Conservation (phyloP, 2,888 invertebrate genomes). For the Macaria liturata region DNA sequence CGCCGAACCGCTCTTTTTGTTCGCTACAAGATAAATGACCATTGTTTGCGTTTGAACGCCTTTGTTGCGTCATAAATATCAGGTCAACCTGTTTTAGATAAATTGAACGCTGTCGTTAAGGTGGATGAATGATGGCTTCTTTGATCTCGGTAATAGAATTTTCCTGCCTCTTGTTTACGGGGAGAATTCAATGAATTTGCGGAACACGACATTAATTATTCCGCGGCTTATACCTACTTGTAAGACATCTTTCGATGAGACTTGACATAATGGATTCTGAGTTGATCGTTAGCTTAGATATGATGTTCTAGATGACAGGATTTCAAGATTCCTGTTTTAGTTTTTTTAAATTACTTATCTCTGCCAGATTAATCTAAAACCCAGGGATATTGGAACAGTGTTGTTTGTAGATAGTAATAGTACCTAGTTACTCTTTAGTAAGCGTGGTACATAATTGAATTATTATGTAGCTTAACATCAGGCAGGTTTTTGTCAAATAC, state of each 20-base stretch:
- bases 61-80: constrained; percentile 48
- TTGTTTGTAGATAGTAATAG: too few relatives aligned
- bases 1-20: constrained; percentile 62
- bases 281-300: too few relatives aligned
- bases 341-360: too few relatives aligned
- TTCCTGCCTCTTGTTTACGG: constrained; percentile 1
- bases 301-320: too few relatives aligned
- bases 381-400: too few relatives aligned
- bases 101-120: constrained; percentile 9
- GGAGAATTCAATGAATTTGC: constrained; percentile 2
- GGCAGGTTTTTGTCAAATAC: too few relatives aligned
- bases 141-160: neutral
- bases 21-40: constrained; percentile 65
- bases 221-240: constrained; percentile 8
- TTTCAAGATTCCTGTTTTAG: too few relatives aligned
- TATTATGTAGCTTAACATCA: too few relatives aligned
- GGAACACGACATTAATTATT: constrained; percentile 5
- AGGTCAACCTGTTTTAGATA: constrained; percentile 7
- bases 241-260: constrained; percentile 5
- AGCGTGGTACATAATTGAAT: too few relatives aligned
- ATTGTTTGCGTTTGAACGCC: constrained; percentile 56
- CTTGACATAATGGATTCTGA: too few relatives aligned
- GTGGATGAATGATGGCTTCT: constrained; percentile 9
- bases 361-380: too few relatives aligned
- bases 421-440: too few relatives aligned